Percentiles rank a stretch among this genome's conserved stretches.
These are phyloP conservation scores for Nephila pilipes DNA, from an alignment of 1,140 invertebrate genomes.

Conservation along the genomic window DNA sequence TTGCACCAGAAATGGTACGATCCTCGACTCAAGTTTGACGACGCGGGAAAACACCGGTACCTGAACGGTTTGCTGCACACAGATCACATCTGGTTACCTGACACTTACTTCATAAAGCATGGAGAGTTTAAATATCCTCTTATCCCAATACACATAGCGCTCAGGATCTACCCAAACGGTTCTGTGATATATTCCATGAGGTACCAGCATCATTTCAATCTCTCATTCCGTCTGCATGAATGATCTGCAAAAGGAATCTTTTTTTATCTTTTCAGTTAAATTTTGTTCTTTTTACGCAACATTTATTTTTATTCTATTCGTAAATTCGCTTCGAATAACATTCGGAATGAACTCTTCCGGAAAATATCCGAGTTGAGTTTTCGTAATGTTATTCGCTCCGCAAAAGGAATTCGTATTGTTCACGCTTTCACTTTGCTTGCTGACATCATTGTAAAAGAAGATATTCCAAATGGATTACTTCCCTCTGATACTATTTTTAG, in stretches of 20 bases:
- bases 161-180: slow-evolving; percentile 93
- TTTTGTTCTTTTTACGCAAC: not conserved
- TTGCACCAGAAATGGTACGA: slow-evolving; percentile 95
- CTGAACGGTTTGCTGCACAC: slow-evolving; percentile 95
- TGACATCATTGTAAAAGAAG: too few species aligned
- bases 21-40: slow-evolving; percentile 91
- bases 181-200: slow-evolving; percentile 95
- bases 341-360: not conserved
- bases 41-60: slow-evolving; percentile 91
- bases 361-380: not conserved
- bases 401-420: too few species aligned
- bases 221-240: not conserved
- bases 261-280: not conserved
- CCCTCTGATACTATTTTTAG: too few species aligned
- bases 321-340: not conserved
- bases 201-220: slow-evolving; percentile 80
- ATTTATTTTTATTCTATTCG: slow-evolving; percentile 11
- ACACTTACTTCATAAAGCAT: slow-evolving; percentile 97
- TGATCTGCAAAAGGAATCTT: not conserved
- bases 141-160: slow-evolving; percentile 93
- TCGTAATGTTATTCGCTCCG: not conserved
- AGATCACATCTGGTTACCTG: slow-evolving; percentile 93
- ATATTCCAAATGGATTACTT: too few species aligned
- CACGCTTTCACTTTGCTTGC: too few species aligned
- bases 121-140: slow-evolving; percentile 95